Evolutionary conservation across 1,140 invertebrate species (phyloP).

Genomic region (Drosophila ficusphila): DNA sequence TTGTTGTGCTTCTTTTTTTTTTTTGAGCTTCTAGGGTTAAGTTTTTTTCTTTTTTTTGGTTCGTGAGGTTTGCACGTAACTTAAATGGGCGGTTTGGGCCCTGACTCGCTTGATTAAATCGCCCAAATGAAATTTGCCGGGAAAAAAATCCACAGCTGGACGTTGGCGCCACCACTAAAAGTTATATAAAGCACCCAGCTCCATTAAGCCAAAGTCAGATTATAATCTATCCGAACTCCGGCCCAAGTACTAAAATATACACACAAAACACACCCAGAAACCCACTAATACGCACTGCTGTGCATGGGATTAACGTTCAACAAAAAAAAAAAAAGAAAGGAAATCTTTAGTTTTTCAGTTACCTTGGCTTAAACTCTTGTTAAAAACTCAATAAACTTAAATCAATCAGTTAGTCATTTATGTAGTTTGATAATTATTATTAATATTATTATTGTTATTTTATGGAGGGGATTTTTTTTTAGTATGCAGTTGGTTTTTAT

Average conservation of each 20-base stretch:
- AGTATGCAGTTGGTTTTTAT: too few species aligned
- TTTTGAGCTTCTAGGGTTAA: not conserved
- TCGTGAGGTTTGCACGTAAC: constrained; percentile 23
- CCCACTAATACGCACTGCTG: not conserved
- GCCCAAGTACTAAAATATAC: not conserved
- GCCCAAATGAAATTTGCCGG: constrained; percentile 24
- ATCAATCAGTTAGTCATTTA: too few species aligned
- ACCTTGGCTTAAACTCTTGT: too few species aligned
- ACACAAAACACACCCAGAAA: not conserved
- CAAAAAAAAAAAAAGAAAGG: too few species aligned
- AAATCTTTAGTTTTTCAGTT: too few species aligned
- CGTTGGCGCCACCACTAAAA: constrained; percentile 45
- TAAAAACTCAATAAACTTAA: too few species aligned
- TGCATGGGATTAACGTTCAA: not conserved
- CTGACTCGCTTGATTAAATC: constrained; percentile 63
- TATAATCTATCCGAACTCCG: constrained; percentile 39
- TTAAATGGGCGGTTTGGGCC: constrained; percentile 12
- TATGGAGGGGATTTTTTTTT: too few species aligned
- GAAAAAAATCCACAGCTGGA: constrained; percentile 52
- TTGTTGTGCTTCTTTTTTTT: too few species aligned
- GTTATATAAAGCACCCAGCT: constrained; percentile 56
- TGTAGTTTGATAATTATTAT: too few species aligned
- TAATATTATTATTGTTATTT: too few species aligned
- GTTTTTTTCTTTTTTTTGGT: not conserved
- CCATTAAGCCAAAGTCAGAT: constrained; percentile 48